phyloP scores from a whole-genome alignment of 2,113 vertebrate genomes.

The Cisticola juncidis region DNA sequence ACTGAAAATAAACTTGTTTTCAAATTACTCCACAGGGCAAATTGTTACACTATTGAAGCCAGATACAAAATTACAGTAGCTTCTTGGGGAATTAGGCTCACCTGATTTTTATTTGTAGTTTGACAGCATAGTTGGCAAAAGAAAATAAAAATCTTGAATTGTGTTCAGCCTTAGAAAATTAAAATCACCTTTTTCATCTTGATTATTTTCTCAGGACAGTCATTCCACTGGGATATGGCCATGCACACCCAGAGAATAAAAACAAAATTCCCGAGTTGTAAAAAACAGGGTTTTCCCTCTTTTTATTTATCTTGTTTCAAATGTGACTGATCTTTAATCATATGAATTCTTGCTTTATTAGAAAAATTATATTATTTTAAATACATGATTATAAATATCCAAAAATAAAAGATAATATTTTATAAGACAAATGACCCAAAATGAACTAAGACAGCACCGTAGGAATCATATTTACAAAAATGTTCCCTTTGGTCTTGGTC shows the following conservation, averaged over 20 bases:
- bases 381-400: neutral
- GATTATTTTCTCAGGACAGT: neutral
- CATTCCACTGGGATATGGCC: neutral
- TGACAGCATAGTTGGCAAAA: neutral
- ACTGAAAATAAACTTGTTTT: neutral
- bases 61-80: neutral
- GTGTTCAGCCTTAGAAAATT: neutral
- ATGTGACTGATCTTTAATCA: neutral
- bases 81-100: neutral
- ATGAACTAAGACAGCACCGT: neutral
- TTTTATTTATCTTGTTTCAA: neutral
- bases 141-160: neutral
- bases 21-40: neutral
- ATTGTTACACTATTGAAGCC: neutral
- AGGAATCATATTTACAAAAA: neutral
- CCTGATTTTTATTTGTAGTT: neutral
- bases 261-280: neutral
- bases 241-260: neutral
- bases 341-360: neutral
- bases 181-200: neutral
- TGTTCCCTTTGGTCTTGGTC: neutral
- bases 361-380: neutral
- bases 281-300: accelerated
- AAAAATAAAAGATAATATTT: neutral
- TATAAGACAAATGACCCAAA: neutral